These are phyloP conservation scores for Sylvicapra grimmia DNA, from an alignment of 2,113 vertebrate species.

Conservation along the genomic window DNA sequence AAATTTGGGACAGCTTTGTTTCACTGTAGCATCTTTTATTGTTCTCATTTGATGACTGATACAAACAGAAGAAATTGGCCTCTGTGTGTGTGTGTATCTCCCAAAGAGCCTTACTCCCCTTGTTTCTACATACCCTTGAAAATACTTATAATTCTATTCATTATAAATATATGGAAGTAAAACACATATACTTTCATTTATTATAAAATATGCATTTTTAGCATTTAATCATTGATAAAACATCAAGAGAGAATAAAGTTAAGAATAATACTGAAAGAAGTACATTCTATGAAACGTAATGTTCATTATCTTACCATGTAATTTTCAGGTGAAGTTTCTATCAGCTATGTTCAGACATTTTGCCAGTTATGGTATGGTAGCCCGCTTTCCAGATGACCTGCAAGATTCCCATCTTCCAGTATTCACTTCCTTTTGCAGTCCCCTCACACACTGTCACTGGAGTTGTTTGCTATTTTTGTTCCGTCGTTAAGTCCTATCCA, in stretches of 20 bases:
- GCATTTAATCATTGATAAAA: neutral
- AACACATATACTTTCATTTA: neutral
- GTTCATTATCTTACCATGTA: neutral
- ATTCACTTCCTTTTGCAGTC: neutral
- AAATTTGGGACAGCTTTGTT: neutral
- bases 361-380: neutral
- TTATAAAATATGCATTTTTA: neutral
- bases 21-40: neutral
- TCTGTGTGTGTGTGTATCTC: neutral
- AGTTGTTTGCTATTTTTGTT: neutral
- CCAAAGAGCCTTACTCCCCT: neutral
- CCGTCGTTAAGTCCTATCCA: neutral
- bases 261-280: neutral
- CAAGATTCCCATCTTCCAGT: neutral
- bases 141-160: neutral
- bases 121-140: neutral
- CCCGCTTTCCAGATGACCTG: neutral
- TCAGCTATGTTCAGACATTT: neutral
- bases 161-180: neutral
- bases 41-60: neutral
- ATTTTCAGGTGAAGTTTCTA: neutral
- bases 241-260: neutral
- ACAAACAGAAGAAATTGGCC: neutral
- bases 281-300: neutral
- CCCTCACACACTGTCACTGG: neutral